Evolutionary conservation across 2,113 vertebrate genomes (phyloP), one percentile per base, ranked within the genome.

Genomic region (Hiodon tergisus): DNA sequence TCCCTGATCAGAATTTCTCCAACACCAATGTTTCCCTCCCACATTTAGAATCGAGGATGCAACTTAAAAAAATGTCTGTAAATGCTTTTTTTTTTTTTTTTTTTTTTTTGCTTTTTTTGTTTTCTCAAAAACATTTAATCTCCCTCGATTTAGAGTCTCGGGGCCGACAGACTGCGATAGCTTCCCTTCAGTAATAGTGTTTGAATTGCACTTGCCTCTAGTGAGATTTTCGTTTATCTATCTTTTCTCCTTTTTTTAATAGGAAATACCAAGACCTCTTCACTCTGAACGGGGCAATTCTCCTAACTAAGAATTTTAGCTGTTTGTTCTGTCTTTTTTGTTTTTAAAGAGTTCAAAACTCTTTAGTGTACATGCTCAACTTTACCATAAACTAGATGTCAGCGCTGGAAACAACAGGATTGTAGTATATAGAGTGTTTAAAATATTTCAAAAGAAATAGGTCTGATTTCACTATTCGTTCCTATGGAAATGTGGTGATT

Each of bases 131-230:
- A 84, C 78, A 86, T 85, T 83, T 83, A 73, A 92, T 94, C 93
- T 93, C 96, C 95, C 90, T 94, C 94, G 86, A 92, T 99, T 99
- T 99, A 99, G 96, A 98, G 97, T 99, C 97, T 92, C 91, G 96
- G 97, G 97, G 96, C 93, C 92, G 89, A 95, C 94, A 95, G 97
- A 99, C 97, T 99, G 90, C 90, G 91, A 94, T 95, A 93, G 93
- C 92, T 94, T 94, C 96, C 95, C 94, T 93, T 97, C 94, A 96
- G 92, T 94, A 92, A 95, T 63, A 86, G 86, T 84, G 91, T 91
- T 92, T 92, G 89, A 95, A 98, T 98, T 98, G 97, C 95, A 98
- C 96, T 95, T 98, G 95, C 96, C 96, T 98, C 95, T 95, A 84
- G 93, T 90, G 88, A 92, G 85, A 93, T 91, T 86, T 87, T 81